Conservation (phyloP, 2,113 vertebrate genomes). For the Osmerus eperlanus region DNA sequence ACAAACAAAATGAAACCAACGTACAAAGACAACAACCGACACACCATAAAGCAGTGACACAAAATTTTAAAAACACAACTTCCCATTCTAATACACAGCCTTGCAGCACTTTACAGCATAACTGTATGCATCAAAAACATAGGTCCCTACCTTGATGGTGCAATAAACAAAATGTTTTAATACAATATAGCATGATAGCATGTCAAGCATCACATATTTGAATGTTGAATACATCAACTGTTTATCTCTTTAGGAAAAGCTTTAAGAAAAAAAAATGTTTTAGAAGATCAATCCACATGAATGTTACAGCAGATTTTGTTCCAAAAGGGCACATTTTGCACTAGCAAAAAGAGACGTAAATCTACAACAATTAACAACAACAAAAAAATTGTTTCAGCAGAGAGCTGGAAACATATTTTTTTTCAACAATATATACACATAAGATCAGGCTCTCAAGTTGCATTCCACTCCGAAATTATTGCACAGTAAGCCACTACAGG, state of each 20-base stretch:
- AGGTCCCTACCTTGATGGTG: neutral
- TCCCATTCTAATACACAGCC: conserved; percentile 80
- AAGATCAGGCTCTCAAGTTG: conserved; percentile 71
- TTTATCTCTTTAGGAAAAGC: too few relatives aligned
- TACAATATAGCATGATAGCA: conserved; percentile 34
- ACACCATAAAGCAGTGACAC: conserved; percentile 78
- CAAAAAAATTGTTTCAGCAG: conserved; percentile 59
- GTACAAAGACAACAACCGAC: conserved; percentile 73
- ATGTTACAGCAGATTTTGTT: too few relatives aligned
- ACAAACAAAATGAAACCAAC: conserved; percentile 68
- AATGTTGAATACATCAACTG: neutral
- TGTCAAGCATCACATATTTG: neutral
- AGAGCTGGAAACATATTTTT: conserved; percentile 69
- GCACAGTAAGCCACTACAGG: conserved; percentile 89
- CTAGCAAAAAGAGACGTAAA: conserved; percentile 32
- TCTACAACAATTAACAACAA: conserved; percentile 42
- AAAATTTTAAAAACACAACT: conserved; percentile 75
- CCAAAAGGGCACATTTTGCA: conserved; percentile 4
- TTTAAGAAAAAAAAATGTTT: too few relatives aligned
- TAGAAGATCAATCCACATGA: conserved; percentile 35
- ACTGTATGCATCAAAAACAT: conserved; percentile 66
- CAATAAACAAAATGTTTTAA: neutral
- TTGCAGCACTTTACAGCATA: conserved; percentile 82
- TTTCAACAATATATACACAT: conserved; percentile 71
- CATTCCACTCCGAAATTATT: conserved; percentile 86